Base-by-base conservation (phyloP, 1,140 invertebrate genomes). In the Dolichoris vasculosae region DNA sequence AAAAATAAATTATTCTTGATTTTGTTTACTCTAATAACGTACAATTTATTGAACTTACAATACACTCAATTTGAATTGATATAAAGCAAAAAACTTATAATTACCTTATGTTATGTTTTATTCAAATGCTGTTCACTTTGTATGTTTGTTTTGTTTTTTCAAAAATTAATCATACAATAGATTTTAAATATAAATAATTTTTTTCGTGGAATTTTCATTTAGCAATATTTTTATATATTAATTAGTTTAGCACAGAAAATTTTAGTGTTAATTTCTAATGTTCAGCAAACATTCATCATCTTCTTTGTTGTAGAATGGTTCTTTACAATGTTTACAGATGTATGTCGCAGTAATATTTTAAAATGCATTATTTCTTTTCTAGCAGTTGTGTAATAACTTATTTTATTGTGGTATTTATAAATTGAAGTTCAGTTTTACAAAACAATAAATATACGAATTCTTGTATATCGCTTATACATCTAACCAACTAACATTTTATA, bases 151-250 rank as follows among this genome's bases (percentile, higher is more conserved):
- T 30, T 32, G 32, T 67, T 1, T 30, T n/a, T 63, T 63, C 23
- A 63, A 7, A 30, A 30, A 26, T 3, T n/a, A 63, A n/a, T 30
- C 59, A n/a, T 63, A n/a, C 59, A 2, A 35, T 30, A 4, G 30
- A 30, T 48, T 46, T 84, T 32, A 73, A 85, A 80, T 85, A 79
- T 32, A 69, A 43, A 48, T 30, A 67, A 77, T 77, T 55, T 59
- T 46, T 77, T 86, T 90, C 89, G 85, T 86, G 84, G 82, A 88
- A 88, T 86, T 87, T 90, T 90, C 90, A 90, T 91, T 91, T 92
- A 89, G 89, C 83, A 91, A 90, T 90, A 88, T 87, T n/a, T 71
- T 84, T 17, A 78, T 73, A 67, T 67, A 30, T n/a, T n/a, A 84
- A 77, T 77, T 89, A 88, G 89, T 88, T 87, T 89, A 89, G 88